Conservation (phyloP, 1,140 invertebrate species). For the Onthophagus taurus region DNA sequence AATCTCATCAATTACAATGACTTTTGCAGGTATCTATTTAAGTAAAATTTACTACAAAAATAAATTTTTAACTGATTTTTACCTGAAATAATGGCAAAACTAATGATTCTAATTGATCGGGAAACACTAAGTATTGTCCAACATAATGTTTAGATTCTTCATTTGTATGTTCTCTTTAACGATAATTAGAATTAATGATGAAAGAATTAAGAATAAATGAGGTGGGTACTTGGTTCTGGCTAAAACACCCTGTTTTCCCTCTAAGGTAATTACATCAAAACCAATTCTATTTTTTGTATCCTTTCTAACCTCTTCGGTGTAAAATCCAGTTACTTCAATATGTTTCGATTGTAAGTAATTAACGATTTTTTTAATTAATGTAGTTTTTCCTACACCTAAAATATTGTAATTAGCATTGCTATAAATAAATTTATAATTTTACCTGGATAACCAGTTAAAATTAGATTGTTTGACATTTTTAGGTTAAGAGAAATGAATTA, state of each 20-base stretch:
- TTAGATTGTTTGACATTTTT: too few species aligned
- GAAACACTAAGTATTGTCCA: slow-evolving; percentile 49
- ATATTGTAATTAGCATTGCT: slow-evolving; percentile 14
- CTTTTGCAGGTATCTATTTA: slow-evolving; percentile 26
- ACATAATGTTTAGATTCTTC: slow-evolving; percentile 33
- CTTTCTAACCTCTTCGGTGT: slow-evolving; percentile 50
- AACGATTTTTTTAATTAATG: slow-evolving; percentile 44
- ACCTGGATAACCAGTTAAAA: slow-evolving; percentile 32
- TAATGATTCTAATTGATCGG: slow-evolving; percentile 47
- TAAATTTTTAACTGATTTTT: slow-evolving; percentile 1
- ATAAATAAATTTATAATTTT: slow-evolving; percentile 3
- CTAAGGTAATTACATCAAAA: slow-evolving; percentile 50
- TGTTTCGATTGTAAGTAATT: slow-evolving; percentile 33
- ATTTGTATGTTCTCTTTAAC: slow-evolving; percentile 9
- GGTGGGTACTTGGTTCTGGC: slow-evolving; percentile 42
- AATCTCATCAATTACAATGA: slow-evolving; percentile 54
- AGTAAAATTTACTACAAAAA: slow-evolving; percentile 5
- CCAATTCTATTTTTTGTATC: slow-evolving; percentile 41
- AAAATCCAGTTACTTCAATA: slow-evolving; percentile 46
- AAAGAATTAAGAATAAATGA: not conserved
- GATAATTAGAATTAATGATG: slow-evolving; percentile 1
- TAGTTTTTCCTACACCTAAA: slow-evolving; percentile 55
- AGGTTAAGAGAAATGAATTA: too few species aligned
- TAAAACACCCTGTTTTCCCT: slow-evolving; percentile 37
- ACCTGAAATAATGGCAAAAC: slow-evolving; percentile 40